Evolutionary conservation across 2,797 vertebrate genomes (phyloP).

Genomic region (Apogon talboti): DNA sequence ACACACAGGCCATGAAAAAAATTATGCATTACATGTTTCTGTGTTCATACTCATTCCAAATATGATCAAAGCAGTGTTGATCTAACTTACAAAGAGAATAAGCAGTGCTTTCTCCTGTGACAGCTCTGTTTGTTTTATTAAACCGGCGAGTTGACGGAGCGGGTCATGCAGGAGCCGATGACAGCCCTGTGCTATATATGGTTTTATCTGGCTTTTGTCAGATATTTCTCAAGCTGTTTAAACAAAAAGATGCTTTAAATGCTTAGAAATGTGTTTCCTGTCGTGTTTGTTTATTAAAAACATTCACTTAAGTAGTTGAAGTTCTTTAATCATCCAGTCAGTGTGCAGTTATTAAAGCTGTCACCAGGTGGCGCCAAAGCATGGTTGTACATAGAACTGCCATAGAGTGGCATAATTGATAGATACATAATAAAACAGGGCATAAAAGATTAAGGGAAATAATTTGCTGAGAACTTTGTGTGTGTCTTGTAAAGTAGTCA

Average conservation of each 20-base stretch:
- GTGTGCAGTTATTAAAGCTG: background rate
- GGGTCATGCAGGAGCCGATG: constrained; percentile 7
- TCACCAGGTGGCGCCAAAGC: constrained; percentile 44
- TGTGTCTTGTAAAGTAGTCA: no score
- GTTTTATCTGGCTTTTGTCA: constrained; percentile 7
- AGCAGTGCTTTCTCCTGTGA: constrained; percentile 31
- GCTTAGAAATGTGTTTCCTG: background rate
- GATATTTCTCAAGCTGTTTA: background rate
- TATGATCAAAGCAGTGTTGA: constrained; percentile 41
- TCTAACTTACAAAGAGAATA: constrained; percentile 6
- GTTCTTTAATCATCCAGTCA: background rate
- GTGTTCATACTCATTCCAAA: constrained; percentile 4
- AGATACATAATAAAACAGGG: no score
- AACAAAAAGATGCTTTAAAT: background rate
- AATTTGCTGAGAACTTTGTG: no score
- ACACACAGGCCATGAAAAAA: constrained; percentile 18
- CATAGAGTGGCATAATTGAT: no score
- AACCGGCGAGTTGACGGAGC: constrained; percentile 36
- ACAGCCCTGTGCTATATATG: constrained; percentile 9
- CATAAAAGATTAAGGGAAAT: no score
- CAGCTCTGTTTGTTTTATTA: constrained; percentile 46
- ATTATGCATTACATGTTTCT: background rate
- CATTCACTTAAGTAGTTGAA: background rate
- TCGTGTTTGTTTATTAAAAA: background rate
- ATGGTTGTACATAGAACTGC: background rate